Evolutionary conservation across 2,888 invertebrate genomes (phyloP).

Genomic region (Eudasyphora cyanicolor): DNA sequence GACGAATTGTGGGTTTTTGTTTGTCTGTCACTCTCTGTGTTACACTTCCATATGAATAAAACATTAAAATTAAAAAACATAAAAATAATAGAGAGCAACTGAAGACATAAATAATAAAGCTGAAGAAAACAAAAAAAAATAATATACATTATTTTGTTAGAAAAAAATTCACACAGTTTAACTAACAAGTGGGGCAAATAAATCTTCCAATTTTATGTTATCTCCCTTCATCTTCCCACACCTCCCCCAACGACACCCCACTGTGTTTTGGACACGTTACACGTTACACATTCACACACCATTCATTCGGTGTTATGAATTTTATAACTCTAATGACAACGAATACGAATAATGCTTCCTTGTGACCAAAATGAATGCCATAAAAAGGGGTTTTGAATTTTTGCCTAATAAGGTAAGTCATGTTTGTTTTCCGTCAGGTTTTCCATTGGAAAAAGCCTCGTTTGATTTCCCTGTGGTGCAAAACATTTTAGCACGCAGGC

Average conservation of each 20-base stretch:
- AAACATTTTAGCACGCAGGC: too few species aligned
- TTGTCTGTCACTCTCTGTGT: neutral
- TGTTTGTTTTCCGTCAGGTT: conserved; percentile 15
- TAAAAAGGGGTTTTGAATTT: too few species aligned
- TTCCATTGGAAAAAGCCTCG: neutral
- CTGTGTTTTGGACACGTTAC: too few species aligned
- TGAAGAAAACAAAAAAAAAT: neutral
- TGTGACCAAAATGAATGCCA: too few species aligned
- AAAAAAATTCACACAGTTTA: conserved; percentile 19
- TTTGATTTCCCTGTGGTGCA: neutral
- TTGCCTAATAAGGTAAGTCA: neutral
- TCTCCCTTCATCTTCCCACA: too few species aligned
- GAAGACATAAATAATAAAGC: conserved; percentile 3
- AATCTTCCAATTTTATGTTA: too few species aligned
- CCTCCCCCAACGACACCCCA: too few species aligned
- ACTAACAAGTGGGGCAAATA: neutral
- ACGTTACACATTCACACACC: too few species aligned
- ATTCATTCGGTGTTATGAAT: too few species aligned
- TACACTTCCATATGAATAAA: conserved; percentile 37
- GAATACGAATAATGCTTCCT: conserved; percentile 17
- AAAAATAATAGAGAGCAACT: conserved; percentile 21
- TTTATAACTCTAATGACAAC: too few species aligned
- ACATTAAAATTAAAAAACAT: conserved; percentile 33
- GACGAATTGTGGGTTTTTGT: conserved; percentile 4
- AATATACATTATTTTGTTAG: neutral